These are phyloP conservation scores for Oreochromis grahami DNA, from an alignment of 2,797 vertebrate genomes.

Conservation along the genomic window DNA sequence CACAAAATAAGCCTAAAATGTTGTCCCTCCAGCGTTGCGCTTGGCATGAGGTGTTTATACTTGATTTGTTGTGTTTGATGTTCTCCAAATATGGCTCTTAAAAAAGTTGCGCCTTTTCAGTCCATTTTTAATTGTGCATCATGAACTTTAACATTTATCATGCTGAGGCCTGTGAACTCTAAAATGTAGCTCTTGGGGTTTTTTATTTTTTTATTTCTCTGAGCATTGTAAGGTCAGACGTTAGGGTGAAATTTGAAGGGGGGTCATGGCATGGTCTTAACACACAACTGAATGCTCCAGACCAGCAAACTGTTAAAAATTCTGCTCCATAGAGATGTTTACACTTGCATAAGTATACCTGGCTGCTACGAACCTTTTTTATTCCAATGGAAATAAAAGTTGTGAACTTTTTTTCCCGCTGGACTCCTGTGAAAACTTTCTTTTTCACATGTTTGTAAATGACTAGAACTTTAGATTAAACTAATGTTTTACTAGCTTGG, in stretches of 20 bases:
- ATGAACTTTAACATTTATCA: background rate
- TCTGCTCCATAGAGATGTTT: background rate
- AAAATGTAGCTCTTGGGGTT: rapidly evolving
- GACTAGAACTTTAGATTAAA: background rate
- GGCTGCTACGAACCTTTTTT: background rate
- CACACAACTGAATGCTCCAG: background rate
- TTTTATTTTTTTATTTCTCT: rapidly evolving
- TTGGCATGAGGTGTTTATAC: background rate
- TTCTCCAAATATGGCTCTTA: background rate
- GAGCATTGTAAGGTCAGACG: background rate
- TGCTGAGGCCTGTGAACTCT: background rate
- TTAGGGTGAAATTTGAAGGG: background rate
- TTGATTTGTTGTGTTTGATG: background rate
- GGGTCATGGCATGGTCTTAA: background rate
- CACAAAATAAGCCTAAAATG: background rate
- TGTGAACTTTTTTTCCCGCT: background rate
- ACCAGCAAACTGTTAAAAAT: background rate
- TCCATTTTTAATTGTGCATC: background rate
- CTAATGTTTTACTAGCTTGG: background rate
- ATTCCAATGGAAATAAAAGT: background rate
- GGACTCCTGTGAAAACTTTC: background rate
- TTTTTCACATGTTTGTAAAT: background rate
- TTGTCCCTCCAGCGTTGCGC: background rate
- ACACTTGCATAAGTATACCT: background rate
- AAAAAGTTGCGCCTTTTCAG: background rate